Evolutionary conservation across 2,888 invertebrate genomes (phyloP), one percentile per base, ranked within the genome.

Genomic region (Mantis religiosa): DNA sequence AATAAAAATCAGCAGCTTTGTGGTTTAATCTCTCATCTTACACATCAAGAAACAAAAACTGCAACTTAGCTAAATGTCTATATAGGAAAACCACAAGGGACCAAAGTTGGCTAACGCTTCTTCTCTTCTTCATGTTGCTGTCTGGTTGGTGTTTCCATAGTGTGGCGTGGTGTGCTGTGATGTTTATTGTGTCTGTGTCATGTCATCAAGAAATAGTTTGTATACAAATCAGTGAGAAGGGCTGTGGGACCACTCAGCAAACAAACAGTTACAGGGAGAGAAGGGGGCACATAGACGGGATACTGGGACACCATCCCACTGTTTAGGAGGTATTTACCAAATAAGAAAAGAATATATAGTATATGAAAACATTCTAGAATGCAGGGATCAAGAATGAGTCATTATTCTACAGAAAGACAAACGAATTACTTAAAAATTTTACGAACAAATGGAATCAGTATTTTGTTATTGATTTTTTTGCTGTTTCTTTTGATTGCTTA

Each of bases 401-500:
- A 85, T 83, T 83, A 71, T 28, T 86, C 82, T 81, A 28, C 86
- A 8, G 87, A 82, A 82, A 87, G 87, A 87, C 87, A 82, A 34
- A 87, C 82, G 82, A 87, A 87, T 87, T 87, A 87, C 87, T 82
- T 87, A 87, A 71, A 85, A 83, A 87, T 87, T 83, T 88, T 84
- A 84, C n/a, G 84, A 88, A 71, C 71, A 83, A 89, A 88, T 87
- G 85, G 85, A 87, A 89, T 87, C 89, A 89, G 89, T 89, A 89
- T 89, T 88, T 87, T 89, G 85, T 89, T 89, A 87, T 82, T 87
- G 84, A 86, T 89, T 86, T 89, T 88, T 90, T 89, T 89, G 86
- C 89, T 88, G 89, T 89, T 89, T 89, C 84, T 89, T 90, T 90
- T 89, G 83, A 88, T 85, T 87, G 89, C 89, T 90, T 88, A 87